Percentiles rank a stretch among this genome's conserved stretches.
These are phyloP conservation scores for Diplazon laetatorius DNA, from an alignment of 2,888 invertebrate genomes.

Conservation along the genomic window DNA sequence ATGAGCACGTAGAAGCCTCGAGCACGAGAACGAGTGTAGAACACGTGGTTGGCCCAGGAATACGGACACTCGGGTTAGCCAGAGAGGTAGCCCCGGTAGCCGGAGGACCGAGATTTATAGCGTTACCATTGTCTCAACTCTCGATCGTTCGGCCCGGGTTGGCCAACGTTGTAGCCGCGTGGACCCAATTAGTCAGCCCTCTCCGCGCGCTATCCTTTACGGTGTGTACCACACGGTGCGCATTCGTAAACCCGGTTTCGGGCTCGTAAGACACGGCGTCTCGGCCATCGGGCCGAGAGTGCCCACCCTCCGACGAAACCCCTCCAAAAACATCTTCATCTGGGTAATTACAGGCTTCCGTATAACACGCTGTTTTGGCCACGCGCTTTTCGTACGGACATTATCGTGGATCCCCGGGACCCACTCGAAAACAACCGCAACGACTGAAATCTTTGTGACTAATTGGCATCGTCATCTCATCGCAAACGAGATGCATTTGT, in stretches of 20 bases:
- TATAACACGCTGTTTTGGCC: constrained; percentile 27
- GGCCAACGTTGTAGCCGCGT: constrained; percentile 17
- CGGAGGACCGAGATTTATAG: constrained; percentile 57
- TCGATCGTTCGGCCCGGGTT: constrained; percentile 60
- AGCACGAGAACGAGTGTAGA: constrained; percentile 37
- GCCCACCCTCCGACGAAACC: constrained; percentile 37
- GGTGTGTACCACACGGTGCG: constrained; percentile 31
- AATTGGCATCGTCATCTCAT: constrained; percentile 1
- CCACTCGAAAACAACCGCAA: constrained; percentile 4
- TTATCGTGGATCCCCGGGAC: constrained; percentile 4
- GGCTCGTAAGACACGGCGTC: constrained; percentile 54
- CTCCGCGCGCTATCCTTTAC: constrained; percentile 17
- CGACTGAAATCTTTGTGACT: constrained; percentile 19
- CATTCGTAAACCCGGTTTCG: constrained; percentile 46
- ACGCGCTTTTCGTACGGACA: constrained; percentile 29
- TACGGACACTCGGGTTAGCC: constrained; percentile 5
- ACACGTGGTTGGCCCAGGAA: too few relatives aligned
- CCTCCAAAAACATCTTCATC: constrained; percentile 67
- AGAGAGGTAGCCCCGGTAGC: constrained; percentile 16
- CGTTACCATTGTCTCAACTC: constrained; percentile 58
- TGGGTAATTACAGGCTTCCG: constrained; percentile 68
- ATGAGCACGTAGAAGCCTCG: constrained; percentile 12
- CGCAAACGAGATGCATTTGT: not conserved
- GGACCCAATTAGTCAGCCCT: constrained; percentile 66
- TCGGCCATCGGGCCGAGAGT: constrained; percentile 37